Percentiles rank a stretch among this genome's conserved stretches.
These are phyloP conservation scores for Augochlora pura DNA, from an alignment of 1,140 invertebrate species.

Conservation along the genomic window DNA sequence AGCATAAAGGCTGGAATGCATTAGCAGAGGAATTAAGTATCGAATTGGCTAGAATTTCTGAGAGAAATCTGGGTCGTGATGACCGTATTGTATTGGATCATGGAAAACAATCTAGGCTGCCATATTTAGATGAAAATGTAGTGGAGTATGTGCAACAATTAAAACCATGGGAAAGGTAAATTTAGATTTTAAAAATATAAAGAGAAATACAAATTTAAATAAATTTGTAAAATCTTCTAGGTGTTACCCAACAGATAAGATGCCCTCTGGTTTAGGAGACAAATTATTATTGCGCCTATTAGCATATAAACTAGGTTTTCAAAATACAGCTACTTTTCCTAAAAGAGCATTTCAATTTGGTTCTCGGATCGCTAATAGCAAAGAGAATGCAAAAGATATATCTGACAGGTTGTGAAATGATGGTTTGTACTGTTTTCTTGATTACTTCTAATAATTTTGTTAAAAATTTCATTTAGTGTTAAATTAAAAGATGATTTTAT, in stretches of 20 bases:
- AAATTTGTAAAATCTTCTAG: slow-evolving; percentile 75
- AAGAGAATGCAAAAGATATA: slow-evolving; percentile 92
- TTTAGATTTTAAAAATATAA: not conserved
- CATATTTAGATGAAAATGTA: slow-evolving; percentile 97
- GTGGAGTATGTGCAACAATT: slow-evolving; percentile 87
- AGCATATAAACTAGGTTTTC: slow-evolving; percentile 87
- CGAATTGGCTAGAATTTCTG: slow-evolving; percentile 93
- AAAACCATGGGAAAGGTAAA: slow-evolving; percentile 89
- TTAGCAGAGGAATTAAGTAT: slow-evolving; percentile 86
- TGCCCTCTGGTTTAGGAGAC: slow-evolving; percentile 92
- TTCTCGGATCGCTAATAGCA: slow-evolving; percentile 95
- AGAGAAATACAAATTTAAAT: not conserved
- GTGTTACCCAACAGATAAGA: slow-evolving; percentile 83
- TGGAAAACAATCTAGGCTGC: slow-evolving; percentile 89
- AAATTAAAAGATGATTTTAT: not conserved
- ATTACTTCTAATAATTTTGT: not conserved
- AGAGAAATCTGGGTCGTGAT: slow-evolving; percentile 95
- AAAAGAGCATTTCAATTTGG: slow-evolving; percentile 99
- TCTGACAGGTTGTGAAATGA: slow-evolving; percentile 80
- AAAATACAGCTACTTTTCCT: slow-evolving; percentile 85
- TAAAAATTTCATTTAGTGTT: not conserved
- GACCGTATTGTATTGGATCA: slow-evolving; percentile 92
- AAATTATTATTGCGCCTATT: slow-evolving; percentile 93
- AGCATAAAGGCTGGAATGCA: slow-evolving; percentile 84
- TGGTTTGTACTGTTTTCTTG: slow-evolving; percentile 2